These are phyloP conservation scores for Vulpes lagopus DNA, from an alignment of 2,113 vertebrate species.

Conservation along the genomic window DNA sequence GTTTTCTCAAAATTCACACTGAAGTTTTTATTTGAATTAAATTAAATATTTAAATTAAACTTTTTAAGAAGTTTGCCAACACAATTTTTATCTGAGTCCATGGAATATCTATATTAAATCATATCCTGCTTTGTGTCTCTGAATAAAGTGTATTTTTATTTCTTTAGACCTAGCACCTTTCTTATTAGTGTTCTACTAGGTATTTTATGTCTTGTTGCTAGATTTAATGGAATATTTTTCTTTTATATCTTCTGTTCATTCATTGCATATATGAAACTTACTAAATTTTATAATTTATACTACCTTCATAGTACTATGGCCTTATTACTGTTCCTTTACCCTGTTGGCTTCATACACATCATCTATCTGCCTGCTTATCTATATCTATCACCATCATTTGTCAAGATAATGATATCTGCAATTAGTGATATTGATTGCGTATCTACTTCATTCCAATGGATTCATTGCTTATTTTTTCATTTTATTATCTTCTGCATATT, in stretches of 20 bases:
- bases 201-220: background rate
- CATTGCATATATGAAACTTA: background rate
- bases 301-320: background rate
- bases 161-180: background rate
- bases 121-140: background rate
- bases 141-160: background rate
- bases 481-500: background rate
- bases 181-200: background rate
- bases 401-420: background rate
- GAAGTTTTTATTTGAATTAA: background rate
- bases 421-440: background rate
- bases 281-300: constrained; percentile 21
- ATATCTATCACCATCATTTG: too few species aligned
- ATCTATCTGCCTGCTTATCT: background rate
- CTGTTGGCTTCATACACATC: background rate
- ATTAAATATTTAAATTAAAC: constrained; percentile 31
- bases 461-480: background rate
- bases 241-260: background rate
- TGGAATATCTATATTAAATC: background rate
- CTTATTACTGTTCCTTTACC: background rate
- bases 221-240: constrained; percentile 30
- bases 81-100: background rate
- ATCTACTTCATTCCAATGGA: background rate
- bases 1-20: background rate
- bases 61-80: background rate